Conservation (phyloP, 2,797 vertebrate species). For the Danio choprae region DNA sequence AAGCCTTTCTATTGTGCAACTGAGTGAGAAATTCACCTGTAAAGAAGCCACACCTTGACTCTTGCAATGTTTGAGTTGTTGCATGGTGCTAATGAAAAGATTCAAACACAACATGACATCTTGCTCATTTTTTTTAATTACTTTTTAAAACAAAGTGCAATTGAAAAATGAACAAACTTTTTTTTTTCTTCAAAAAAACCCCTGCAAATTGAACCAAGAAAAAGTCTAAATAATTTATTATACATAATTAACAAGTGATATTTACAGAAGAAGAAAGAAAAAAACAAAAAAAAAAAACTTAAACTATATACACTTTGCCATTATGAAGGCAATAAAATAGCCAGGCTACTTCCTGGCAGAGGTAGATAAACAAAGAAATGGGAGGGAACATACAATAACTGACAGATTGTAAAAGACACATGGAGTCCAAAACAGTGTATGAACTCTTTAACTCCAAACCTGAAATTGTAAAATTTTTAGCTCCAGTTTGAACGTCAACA, state of each 20-base stretch:
- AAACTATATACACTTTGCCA: slow-evolving; percentile 66
- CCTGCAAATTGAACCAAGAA: slow-evolving; percentile 60
- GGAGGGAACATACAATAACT: slow-evolving; percentile 46
- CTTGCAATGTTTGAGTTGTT: background rate
- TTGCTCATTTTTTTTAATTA: slow-evolving; percentile 69
- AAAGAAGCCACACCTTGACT: slow-evolving; percentile 1
- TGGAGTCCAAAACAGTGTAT: slow-evolving; percentile 46
- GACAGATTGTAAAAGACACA: slow-evolving; percentile 20
- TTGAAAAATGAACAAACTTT: slow-evolving; percentile 67
- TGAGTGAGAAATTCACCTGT: background rate
- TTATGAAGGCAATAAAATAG: slow-evolving; percentile 60
- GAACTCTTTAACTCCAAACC: slow-evolving; percentile 53
- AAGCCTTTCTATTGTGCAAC: slow-evolving; percentile 22
- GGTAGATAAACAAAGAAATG: slow-evolving; percentile 71
- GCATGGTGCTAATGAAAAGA: background rate
- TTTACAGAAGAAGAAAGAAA: slow-evolving; percentile 64
- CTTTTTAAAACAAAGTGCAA: slow-evolving; percentile 70
- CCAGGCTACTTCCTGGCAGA: slow-evolving; percentile 70
- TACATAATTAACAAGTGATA: slow-evolving; percentile 70
- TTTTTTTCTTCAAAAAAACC: slow-evolving; percentile 46
- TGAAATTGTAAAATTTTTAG: slow-evolving; percentile 43
- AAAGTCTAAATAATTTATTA: slow-evolving; percentile 80
- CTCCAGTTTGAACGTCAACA: slow-evolving; percentile 54
- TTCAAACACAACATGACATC: slow-evolving; percentile 7
- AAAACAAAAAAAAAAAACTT: slow-evolving; percentile 47